Base-by-base conservation (phyloP, 2,797 vertebrate genomes). In the Melanotaenia maccullochi region DNA sequence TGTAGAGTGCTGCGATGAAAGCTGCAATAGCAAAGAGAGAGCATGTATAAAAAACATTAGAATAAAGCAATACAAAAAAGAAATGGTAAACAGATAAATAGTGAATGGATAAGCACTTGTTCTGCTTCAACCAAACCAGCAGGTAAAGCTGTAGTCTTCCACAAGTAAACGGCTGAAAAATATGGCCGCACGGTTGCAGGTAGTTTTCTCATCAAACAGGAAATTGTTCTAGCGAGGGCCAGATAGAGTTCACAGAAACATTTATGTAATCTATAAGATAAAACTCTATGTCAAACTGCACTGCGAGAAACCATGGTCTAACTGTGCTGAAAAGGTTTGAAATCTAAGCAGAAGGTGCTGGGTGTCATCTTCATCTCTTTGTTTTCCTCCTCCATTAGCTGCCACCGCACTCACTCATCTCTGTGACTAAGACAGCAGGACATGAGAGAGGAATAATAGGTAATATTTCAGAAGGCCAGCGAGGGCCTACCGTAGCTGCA, bases 1-100 rank as follows among this genome's bases (percentile, higher is more conserved):
- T 99, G 93, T 99, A 99, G 36, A 99, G 94, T 0, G 97, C 97
- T 20, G 97, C 97, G 80, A 99, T 98, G 92, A 99, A 99, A 30
- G 98, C 98, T 99, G 87, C 18, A 24, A 60, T 66, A 5, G 70
- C 24, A 25, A 80, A 6, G 28, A 66, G 51, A 65, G 20, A 60
- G 61, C 30, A 20, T 32, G 67, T 66, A 54, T 4, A 18, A 42
- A 5, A 7, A 22, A 13, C 0, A 30, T 30, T 30, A 30, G 28
- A 3, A 14, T 49, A 36, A 30, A 38, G 57, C 32, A 38, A 49
- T 16, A 40, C 9, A n/a, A 33, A 13, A 25, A 18, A 55, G 0
- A 25, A 22, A 47, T 30, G 28, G 28, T 30, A 36, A 36, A 36
- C 35, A 44, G 6, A 7, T 9, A 60, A 49, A 5, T 3, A 1